Evolutionary conservation across 2,888 invertebrate species (phyloP), one percentile per base, ranked within the genome.

Genomic region (Phengaris arion): DNA sequence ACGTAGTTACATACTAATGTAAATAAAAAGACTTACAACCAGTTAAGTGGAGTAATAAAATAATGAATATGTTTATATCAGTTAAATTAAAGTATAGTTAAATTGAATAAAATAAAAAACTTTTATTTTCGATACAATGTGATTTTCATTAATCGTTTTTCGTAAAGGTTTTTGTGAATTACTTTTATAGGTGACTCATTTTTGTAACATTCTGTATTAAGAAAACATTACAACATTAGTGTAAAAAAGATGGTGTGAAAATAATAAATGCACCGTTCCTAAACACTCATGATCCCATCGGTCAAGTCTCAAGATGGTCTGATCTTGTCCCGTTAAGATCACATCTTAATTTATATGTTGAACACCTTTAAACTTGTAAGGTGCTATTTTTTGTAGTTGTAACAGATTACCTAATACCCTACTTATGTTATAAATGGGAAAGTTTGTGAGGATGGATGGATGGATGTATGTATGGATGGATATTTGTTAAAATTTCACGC

Each of bases 321-420:
- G 9, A 35, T 35, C 35, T 64, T 6, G 35, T 64, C 64, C 64
- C 64, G 64, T 64, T 64, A 64, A 64, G 64, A 64, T 64, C 64
- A 64, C 64, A 64, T 64, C 64, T 64, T 64, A 64, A 64, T 64
- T 64, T 64, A 64, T 64, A 59, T 22, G 59, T 64, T 64, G 64
- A 64, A 64, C 64, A 64, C 64, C 35, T 64, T 10, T 12, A 55
- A 52, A 12, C 22, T 22, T 22, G 22, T 22, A 22, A 22, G 22
- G 1, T 12, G 2, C 1, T 52, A 10, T 52, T 52, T 55, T 55
- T 55, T 13, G 55, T n/a, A n/a, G 13, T 54, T 48, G 48, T 48
- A 48, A 35, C 35, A 35, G 35, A 35, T 35, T 2, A 35, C 35
- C 35, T 35, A 35, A 35, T 35, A 35, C 4, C 4, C 4, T 35